phyloP scores from a whole-genome alignment of 2,113 vertebrate genomes.

The Pholis gunnellus region DNA sequence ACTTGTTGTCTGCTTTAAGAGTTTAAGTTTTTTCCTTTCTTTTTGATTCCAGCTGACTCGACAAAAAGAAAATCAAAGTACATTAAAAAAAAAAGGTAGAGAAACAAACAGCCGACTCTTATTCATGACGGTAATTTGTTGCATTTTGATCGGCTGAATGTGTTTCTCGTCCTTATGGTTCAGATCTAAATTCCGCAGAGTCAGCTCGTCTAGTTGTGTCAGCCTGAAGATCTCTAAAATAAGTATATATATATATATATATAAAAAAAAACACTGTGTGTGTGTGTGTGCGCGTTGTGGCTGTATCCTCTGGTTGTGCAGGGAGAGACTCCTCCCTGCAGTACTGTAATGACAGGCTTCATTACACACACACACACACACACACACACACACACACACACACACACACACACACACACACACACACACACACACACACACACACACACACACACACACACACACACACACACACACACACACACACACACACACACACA shows the following conservation, averaged over 20 bases:
- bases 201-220: constrained; percentile 24
- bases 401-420: neutral
- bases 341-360: constrained; percentile 64
- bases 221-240: constrained; percentile 7
- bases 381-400: constrained; percentile 13
- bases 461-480: neutral
- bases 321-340: constrained; percentile 65
- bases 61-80: neutral
- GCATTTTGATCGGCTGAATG: constrained; percentile 28
- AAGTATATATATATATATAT: neutral
- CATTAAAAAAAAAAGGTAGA: no score
- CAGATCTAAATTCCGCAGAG: constrained; percentile 25
- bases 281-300: constrained; percentile 39
- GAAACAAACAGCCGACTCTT: neutral
- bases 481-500: constrained; percentile 21
- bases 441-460: constrained; percentile 28
- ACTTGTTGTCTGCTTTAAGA: neutral
- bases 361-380: constrained; percentile 22
- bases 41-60: neutral
- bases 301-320: constrained; percentile 63
- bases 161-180: neutral
- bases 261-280: neutral
- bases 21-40: neutral
- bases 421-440: constrained; percentile 30
- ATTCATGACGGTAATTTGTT: neutral